phyloP scores from a whole-genome alignment of 2,888 invertebrate species.

The Venustoraphidia nigricollis region DNA sequence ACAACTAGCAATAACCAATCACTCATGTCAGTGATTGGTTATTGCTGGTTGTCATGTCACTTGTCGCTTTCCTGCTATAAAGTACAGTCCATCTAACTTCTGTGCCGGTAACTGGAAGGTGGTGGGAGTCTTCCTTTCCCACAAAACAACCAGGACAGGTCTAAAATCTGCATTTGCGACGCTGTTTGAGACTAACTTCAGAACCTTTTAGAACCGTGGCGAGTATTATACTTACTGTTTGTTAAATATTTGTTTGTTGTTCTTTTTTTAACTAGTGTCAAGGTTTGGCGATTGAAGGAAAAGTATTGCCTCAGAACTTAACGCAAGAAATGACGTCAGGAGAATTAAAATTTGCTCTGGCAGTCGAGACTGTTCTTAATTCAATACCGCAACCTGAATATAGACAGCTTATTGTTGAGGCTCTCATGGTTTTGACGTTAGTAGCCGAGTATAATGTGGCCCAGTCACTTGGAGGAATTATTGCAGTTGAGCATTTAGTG shows the following conservation, averaged over 20 bases:
- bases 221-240: too few relatives aligned
- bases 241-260: slow-evolving; percentile 6
- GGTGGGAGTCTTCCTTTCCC: too few relatives aligned
- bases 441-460: slow-evolving; percentile 78
- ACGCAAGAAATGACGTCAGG: slow-evolving; percentile 99
- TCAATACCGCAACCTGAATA: slow-evolving; percentile 97
- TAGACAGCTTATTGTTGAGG: slow-evolving; percentile 91
- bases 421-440: slow-evolving; percentile 87
- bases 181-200: too few relatives aligned
- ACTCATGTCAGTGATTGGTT: too few relatives aligned
- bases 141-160: too few relatives aligned
- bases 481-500: slow-evolving; percentile 83
- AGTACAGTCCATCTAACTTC: too few relatives aligned
- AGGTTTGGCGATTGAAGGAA: slow-evolving; percentile 84
- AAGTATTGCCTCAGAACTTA: slow-evolving; percentile 76
- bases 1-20: too few relatives aligned
- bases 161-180: too few relatives aligned
- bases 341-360: slow-evolving; percentile 93
- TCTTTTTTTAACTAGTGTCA: slow-evolving; percentile 56
- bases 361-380: slow-evolving; percentile 93
- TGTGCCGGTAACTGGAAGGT: too few relatives aligned
- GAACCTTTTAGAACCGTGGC: too few relatives aligned
- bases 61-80: too few relatives aligned
- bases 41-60: too few relatives aligned
- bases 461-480: slow-evolving; percentile 56